Base-by-base conservation (phyloP, 2,113 vertebrate genomes). In the Ciconia maguari region DNA sequence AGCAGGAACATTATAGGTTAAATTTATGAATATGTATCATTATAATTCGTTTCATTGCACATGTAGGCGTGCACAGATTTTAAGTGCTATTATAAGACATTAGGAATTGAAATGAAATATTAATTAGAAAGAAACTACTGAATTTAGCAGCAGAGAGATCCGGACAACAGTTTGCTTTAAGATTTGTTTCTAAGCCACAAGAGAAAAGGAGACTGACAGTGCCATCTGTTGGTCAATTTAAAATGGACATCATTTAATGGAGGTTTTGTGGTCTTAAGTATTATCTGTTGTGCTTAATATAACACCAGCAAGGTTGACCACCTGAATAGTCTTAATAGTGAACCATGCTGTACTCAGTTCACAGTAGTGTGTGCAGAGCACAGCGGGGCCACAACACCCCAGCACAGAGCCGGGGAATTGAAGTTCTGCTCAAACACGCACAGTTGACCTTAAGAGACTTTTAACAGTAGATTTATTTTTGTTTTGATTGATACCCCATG, bases 221-320 rank as follows among this genome's bases (percentile, higher is more conserved):
- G 98, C 98, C 98, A 98, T 98, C 98, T 98, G 97, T 98, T 98
- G 98, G 97, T 87, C 91, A 96, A 54, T 96, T 88, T 52, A 75
- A 97, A 90, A 93, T 46, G 81, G 84, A 82, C 75, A n/a, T 17
- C 0, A n/a, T 19, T 83, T 34, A 30, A 51, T 3, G 4, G 41
- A 51, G 29, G 3, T 36, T 36, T 52, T 30, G 36, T 11, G 22
- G 7, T 34, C 58, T 54, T 3, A 49, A 15, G 19, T 20, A 32
- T 8, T 54, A 8, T 1, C 32, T 38, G 16, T 25, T 4, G 4
- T 0, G 1, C 12, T 9, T 8, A 12, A 55, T 21, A 12, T 9
- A 38, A 55, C 18, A 4, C 24, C 75, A 58, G 38, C 16, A 16
- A 41, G 17, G 11, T 19, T 75, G 79, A 32, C 11, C n/a, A 54